Conservation (phyloP, 2,113 vertebrate genomes). For the Prunella fulvescens region DNA sequence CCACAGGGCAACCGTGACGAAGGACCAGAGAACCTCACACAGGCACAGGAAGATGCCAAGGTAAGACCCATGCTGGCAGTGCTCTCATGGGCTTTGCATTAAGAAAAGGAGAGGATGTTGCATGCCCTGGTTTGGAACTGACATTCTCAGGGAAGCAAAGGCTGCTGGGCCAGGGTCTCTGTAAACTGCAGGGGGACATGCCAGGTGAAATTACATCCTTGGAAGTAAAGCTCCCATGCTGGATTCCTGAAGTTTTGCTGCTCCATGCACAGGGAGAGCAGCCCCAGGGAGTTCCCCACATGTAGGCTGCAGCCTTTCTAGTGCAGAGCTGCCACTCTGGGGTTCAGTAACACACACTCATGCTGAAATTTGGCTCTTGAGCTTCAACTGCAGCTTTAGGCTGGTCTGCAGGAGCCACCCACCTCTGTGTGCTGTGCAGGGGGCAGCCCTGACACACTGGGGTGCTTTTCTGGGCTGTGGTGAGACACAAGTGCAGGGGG, state of each 20-base stretch:
- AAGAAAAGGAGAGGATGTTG: neutral
- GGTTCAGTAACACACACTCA: neutral
- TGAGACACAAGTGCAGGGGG: neutral
- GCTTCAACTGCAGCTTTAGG: neutral
- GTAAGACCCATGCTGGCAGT: conserved; percentile 53
- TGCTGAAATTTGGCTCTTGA: neutral
- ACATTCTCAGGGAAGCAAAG: neutral
- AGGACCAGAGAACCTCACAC: conserved; percentile 76
- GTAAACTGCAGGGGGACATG: neutral
- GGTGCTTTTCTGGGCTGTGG: neutral
- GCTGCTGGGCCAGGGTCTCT: neutral
- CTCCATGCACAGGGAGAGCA: rapidly evolving
- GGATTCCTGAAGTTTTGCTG: neutral
- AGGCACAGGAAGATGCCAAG: conserved; percentile 84
- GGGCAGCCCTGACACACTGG: neutral
- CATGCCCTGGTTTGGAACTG: neutral
- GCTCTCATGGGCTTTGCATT: neutral
- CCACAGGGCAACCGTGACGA: conserved; percentile 89
- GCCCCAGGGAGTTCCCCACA: neutral
- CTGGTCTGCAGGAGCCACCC: neutral
- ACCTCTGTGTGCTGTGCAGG: neutral
- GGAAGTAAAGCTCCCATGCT: neutral
- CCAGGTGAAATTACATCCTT: neutral
- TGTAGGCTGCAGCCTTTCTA: neutral
- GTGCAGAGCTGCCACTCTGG: neutral